Conservation (phyloP, 2,113 vertebrate genomes). For the Protobothrops flavoviridis region DNA sequence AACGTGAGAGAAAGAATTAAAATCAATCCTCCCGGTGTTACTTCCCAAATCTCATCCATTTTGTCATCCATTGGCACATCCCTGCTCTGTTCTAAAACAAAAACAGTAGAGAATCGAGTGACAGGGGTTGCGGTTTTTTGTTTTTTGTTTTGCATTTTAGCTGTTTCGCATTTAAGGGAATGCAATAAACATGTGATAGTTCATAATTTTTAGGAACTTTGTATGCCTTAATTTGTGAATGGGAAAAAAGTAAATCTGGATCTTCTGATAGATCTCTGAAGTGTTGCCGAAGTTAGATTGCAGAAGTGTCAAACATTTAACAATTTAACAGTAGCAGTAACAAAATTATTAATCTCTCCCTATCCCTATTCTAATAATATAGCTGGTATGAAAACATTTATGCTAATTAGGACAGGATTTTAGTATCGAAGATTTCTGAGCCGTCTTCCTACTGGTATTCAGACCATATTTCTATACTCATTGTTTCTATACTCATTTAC, state of each 20-base stretch:
- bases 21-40: background rate
- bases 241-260: background rate
- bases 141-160: background rate
- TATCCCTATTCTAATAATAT: background rate
- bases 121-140: background rate
- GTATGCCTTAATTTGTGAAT: background rate
- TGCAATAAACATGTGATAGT: background rate
- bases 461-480: background rate
- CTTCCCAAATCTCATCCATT: background rate
- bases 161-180: background rate
- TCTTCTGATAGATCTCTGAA: background rate
- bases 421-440: background rate
- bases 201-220: background rate
- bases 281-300: background rate
- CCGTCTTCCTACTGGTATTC: background rate
- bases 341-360: background rate
- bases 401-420: background rate
- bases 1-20: background rate
- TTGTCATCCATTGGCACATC: background rate
- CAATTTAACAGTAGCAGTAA: background rate
- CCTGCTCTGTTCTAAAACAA: background rate
- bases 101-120: background rate
- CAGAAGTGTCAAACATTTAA: background rate
- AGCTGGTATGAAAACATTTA: background rate
- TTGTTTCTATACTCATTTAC: background rate